A percentile compares a stretch with the other conserved stretches of the same genome.
Conservation (phyloP, 2,113 vertebrate genomes). For the Zosterops pallidus region DNA sequence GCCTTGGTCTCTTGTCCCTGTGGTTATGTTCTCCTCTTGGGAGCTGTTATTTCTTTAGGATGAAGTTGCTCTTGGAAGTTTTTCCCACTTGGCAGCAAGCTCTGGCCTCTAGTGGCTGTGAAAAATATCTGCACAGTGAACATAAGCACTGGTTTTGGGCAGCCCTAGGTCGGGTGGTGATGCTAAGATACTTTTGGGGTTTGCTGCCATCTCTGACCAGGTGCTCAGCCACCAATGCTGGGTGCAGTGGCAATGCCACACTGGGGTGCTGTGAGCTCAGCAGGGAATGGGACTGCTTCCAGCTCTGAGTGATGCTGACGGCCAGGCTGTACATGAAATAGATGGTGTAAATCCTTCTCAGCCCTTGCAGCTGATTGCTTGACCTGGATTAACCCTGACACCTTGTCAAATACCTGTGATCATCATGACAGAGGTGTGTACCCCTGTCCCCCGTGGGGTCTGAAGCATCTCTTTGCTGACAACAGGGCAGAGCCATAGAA, state of each 20-base stretch:
- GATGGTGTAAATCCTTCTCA: not conserved
- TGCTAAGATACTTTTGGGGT: not conserved
- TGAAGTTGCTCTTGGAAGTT: not conserved
- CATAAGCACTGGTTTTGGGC: accelerated
- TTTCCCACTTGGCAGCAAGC: not conserved
- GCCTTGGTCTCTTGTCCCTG: not conserved
- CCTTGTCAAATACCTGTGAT: not conserved
- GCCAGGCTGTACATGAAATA: not conserved
- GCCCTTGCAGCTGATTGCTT: not conserved
- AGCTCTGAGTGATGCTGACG: not conserved
- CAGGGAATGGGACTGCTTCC: not conserved
- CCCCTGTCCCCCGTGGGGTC: accelerated
- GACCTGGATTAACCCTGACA: not conserved
- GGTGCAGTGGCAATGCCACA: accelerated
- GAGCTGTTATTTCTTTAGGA: not conserved
- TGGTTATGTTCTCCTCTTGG: not conserved
- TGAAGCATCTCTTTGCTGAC: not conserved
- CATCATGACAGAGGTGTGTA: accelerated
- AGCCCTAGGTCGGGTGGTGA: accelerated
- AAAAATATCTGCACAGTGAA: not conserved
- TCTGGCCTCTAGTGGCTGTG: conserved; percentile 38
- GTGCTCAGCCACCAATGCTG: not conserved
- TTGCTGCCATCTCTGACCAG: accelerated
- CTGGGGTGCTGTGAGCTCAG: not conserved
- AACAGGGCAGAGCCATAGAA: accelerated